Evolutionary conservation across 2,888 invertebrate species (phyloP), one percentile per base, ranked within the genome.

Genomic region (Bombyx huttoni): DNA sequence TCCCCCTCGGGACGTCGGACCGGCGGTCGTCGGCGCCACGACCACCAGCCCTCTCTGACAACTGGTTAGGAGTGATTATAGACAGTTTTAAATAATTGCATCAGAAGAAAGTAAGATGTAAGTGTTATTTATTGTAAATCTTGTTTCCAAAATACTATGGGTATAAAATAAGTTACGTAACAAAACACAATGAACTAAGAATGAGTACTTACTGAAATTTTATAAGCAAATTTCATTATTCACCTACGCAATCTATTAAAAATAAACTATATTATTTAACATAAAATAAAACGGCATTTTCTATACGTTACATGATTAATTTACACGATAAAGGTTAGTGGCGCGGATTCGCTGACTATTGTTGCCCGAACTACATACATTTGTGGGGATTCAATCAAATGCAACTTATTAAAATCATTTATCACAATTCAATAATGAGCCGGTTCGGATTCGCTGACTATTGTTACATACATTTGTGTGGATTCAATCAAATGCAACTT

Each of bases 151-250:
- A 77, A 73, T 78, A 78, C 67, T 70, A 72, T 78, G 70, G 75
- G 75, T 75, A 73, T 75, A 77, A 78, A 77, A 77, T 75, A 73
- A 75, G 68, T 76, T 75, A 78, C 70, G 60, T 73, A 73, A 73
- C 72, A 74, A 69, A 75, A 40, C 40, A 40, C 70, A 70, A 63
- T 48, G 51, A 75, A 67, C 62, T 59, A 67, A 69, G 69, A 68
- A 71, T 72, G 67, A 70, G 68, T 67, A 65, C 60, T 49, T 50
- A 24, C 1, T 40, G 40, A 40, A 40, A 40, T 7, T 40, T 40
- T 40, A 40, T 24, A 24, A 24, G 9, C 40, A 12, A 10, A 40
- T 40, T 40, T 40, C 3, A 40, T 6, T 40, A 3, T 40, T 40
- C 7, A 40, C 40, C 3, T 12, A 40, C 40, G 7, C 7, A 40